These are phyloP conservation scores for Marmota flaviventris DNA, from an alignment of 2,113 vertebrate species.

Conservation along the genomic window DNA sequence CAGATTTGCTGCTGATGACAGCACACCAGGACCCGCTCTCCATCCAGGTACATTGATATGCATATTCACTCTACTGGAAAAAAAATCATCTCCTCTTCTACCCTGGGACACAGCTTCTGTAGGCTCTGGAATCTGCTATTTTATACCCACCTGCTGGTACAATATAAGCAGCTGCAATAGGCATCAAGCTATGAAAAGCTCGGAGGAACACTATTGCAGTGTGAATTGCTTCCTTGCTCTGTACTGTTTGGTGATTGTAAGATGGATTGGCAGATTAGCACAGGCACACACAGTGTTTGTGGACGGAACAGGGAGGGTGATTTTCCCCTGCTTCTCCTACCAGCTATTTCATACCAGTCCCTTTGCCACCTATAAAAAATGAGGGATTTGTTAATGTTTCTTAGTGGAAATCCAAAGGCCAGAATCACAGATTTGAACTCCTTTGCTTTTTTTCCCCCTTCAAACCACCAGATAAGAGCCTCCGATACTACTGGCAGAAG, in stretches of 20 bases:
- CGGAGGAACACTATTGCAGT: constrained; percentile 75
- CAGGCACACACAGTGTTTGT: constrained; percentile 68
- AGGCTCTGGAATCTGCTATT: constrained; percentile 80
- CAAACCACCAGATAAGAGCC: not conserved
- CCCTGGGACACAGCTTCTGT: constrained; percentile 79
- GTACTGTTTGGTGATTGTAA: constrained; percentile 72
- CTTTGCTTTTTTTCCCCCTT: constrained; percentile 64
- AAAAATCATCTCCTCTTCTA: constrained; percentile 83
- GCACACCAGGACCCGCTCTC: constrained; percentile 86
- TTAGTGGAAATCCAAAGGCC: constrained; percentile 55
- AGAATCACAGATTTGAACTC: constrained; percentile 33
- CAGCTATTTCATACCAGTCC: constrained; percentile 65
- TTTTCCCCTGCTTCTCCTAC: constrained; percentile 56
- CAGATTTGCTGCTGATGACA: constrained; percentile 84
- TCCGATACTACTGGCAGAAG: not conserved
- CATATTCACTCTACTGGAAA: constrained; percentile 84
- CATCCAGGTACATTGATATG: constrained; percentile 82
- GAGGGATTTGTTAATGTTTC: constrained; percentile 65
- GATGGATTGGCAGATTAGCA: constrained; percentile 82
- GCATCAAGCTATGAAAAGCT: constrained; percentile 83
- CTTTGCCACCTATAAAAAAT: constrained; percentile 64
- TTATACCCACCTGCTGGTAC: constrained; percentile 79
- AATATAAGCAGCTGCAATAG: constrained; percentile 79
- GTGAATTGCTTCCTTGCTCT: constrained; percentile 71
- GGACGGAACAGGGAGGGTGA: constrained; percentile 48